phyloP scores from a whole-genome alignment of 2,797 vertebrate species.

The Carcharodon carcharias region DNA sequence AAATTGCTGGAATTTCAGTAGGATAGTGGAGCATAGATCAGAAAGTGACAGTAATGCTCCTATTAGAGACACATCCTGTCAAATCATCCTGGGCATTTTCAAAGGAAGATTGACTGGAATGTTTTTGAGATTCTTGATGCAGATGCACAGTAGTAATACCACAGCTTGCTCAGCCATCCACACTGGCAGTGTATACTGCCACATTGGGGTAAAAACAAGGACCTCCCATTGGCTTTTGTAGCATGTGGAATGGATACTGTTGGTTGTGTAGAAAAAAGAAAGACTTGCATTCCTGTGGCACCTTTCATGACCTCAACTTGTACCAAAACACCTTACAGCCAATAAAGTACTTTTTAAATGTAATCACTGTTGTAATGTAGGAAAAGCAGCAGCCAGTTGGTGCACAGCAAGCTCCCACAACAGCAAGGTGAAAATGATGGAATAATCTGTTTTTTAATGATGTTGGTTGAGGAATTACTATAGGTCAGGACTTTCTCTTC shows the following conservation, averaged over 20 bases:
- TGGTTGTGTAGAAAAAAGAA: neutral
- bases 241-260: neutral
- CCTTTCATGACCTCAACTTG: neutral
- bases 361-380: neutral
- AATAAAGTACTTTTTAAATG: neutral
- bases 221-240: neutral
- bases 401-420: too few species aligned
- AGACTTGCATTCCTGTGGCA: neutral
- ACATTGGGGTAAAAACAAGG: neutral
- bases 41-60: neutral
- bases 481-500: too few species aligned
- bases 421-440: too few species aligned
- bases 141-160: neutral
- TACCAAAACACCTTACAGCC: neutral
- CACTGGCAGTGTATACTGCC: neutral
- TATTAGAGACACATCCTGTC: neutral
- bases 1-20: neutral
- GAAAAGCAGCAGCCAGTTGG: neutral
- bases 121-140: neutral
- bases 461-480: too few species aligned
- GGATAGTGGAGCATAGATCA: neutral
- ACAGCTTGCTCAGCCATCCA: neutral
- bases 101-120: neutral
- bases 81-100: neutral
- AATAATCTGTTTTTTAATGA: too few species aligned